Percentiles rank a stretch among this genome's conserved stretches.
phyloP scores from a whole-genome alignment of 2,888 invertebrate genomes.

The Hololepta plana region DNA sequence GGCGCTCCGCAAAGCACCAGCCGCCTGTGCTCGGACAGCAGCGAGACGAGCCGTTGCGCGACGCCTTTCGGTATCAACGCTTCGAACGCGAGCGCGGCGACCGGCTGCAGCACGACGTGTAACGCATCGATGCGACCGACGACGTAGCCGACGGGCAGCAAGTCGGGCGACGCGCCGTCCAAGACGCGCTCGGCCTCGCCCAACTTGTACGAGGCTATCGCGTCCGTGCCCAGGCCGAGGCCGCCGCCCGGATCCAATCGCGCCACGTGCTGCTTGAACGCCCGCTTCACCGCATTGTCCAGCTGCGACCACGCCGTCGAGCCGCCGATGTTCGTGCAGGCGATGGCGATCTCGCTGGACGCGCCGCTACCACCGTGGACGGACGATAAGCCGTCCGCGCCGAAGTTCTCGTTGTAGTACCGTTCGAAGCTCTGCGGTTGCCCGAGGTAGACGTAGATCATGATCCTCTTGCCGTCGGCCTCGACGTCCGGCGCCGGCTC shows the following conservation, averaged over 20 bases:
- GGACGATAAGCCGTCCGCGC: background rate
- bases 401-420: conserved; percentile 11
- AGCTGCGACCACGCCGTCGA: conserved; percentile 91
- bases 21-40: conserved; percentile 80
- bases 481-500: conserved; percentile 24
- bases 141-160: conserved; percentile 85
- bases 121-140: conserved; percentile 73
- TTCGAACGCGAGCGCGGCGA: conserved; percentile 80
- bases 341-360: conserved; percentile 57
- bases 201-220: conserved; percentile 83
- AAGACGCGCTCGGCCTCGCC: conserved; percentile 74
- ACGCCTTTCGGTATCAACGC: conserved; percentile 92
- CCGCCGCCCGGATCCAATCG: conserved; percentile 86
- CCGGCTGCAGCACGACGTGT: conserved; percentile 78
- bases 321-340: conserved; percentile 76
- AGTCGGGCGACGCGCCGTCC: conserved; percentile 68
- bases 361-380: too few species aligned
- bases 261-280: conserved; percentile 87
- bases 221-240: conserved; percentile 60
- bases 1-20: conserved; percentile 91
- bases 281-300: conserved; percentile 77
- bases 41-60: conserved; percentile 62
- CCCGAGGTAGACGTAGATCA: conserved; percentile 75
- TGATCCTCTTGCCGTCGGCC: conserved; percentile 69
- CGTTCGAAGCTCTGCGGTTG: conserved; percentile 56